Base-by-base conservation (phyloP, 2,888 invertebrate species). In the Habrosyne pyritoides region DNA sequence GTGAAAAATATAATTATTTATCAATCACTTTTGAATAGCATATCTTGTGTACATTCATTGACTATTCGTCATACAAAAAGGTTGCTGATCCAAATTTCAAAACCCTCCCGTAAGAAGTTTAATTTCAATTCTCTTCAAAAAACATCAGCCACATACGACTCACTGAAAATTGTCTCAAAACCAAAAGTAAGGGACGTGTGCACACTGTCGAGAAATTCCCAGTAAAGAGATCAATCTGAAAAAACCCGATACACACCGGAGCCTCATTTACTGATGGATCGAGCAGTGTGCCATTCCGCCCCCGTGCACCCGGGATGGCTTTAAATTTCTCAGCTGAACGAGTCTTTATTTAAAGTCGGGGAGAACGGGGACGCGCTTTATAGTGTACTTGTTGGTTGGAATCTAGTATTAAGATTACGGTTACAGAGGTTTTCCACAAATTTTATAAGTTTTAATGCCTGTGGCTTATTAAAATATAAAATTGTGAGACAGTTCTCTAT, bases 211-310 rank as follows among this genome's bases (percentile, higher is more conserved):
- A 71, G 61, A 70, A 69, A 72, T 70, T 76, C 75, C 69, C 71
- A 69, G 72, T 64, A 71, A 75, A 74, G 69, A 79, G 76, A 81
- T 80, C 80, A 74, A 81, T 81, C 79, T 81, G 71, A 65, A 67
- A 71, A 69, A 69, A 69, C 71, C 66, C 76, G 71, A 77, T 75
- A 76, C 76, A 76, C 74, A 70, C 67, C 59, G 65, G 67, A 72
- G 69, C 67, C 73, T 76, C 77, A 77, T 77, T 73, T 69, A 65
- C 74, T 78, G 79, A 80, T 81, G 75, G 79, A 81, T 81, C 69
- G 69, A 67, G 65, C 61, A 59, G 58, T 51, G 49, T 54, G 28
- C 53, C 18, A 33, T 30, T 55, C 56, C 49, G 14, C 30, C 50
- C 26, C 30, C 30, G 30, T 28, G 12, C 22, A 24, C 48, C n/a